phyloP scores from a whole-genome alignment of 1,140 invertebrate genomes.

The Penaeus indicus region DNA sequence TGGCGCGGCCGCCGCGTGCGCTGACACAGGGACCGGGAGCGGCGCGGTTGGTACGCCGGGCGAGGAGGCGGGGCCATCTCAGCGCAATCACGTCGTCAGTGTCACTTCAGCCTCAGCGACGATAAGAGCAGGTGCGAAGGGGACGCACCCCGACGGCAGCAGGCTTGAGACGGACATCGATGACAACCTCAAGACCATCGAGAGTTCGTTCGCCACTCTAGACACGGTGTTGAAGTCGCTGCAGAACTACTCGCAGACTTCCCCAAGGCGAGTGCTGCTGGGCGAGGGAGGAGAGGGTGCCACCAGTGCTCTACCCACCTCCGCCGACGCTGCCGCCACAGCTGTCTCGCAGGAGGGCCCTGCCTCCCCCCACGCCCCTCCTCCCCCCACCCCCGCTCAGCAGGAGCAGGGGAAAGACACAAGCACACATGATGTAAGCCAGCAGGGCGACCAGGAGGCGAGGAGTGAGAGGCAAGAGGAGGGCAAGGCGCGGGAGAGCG shows the following conservation, averaged over 20 bases:
- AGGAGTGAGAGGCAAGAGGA: too few relatives aligned
- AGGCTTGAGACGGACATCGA: conserved; percentile 57
- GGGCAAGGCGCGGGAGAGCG: not conserved
- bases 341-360: too few relatives aligned
- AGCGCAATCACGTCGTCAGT: conserved; percentile 30
- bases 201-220: conserved; percentile 57
- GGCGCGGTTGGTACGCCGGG: conserved; percentile 38
- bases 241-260: conserved; percentile 46
- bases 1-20: not conserved
- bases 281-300: not conserved
- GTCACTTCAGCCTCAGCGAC: conserved; percentile 33
- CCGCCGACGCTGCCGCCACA: too few relatives aligned
- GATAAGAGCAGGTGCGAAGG: not conserved
- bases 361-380: too few relatives aligned
- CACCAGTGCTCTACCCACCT: too few relatives aligned
- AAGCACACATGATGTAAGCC: too few relatives aligned
- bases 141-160: not conserved
- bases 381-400: too few relatives aligned
- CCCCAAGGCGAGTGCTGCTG: not conserved
- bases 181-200: conserved; percentile 52
- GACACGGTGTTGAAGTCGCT: conserved; percentile 60
- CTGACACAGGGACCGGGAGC: not conserved
- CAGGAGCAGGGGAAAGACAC: too few relatives aligned
- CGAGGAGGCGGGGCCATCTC: conserved; percentile 25
- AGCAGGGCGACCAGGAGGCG: too few relatives aligned